Base-by-base conservation (phyloP, 2,113 vertebrate genomes). In the Catharus minimus region DNA sequence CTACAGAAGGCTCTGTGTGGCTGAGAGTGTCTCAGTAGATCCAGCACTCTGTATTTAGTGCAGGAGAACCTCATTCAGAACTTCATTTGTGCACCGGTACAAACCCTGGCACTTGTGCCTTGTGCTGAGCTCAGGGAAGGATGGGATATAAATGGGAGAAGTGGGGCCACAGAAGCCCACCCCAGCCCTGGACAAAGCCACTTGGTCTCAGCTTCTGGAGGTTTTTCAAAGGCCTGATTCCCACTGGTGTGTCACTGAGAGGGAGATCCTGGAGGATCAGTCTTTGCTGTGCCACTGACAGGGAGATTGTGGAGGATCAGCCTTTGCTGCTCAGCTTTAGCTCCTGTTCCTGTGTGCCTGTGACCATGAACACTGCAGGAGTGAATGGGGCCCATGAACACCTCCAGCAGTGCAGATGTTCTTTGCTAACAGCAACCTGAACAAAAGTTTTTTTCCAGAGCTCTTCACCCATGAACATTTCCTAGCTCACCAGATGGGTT, bases 121-220 rank as follows among this genome's bases (percentile, higher is more conserved):
- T 44, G 58, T 50, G 46, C 9, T 15, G 18, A 64, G 46, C 32
- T 24, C 33, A 4, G 68, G 58, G 18, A 36, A 27, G 18, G 44
- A 38, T 5, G 20, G 41, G 60, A 32, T 12, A 8, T 9, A 11
- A n/a, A 64, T 0, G 2, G 38, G 26, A 47, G 15, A n/a, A n/a
- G 8, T 4, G n/a, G 68, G 36, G 75, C 50, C 43, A 66, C n/a
- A 69, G 61, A 46, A 89, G 28, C 22, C 36, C 67, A 76, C 21
- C 21, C 36, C 4, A 60, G 50, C 47, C 57, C 32, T 39, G 56
- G 50, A 32, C 23, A 52, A 32, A 44, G 30, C 4, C 46, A 28
- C 21, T 6, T 4, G 21, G 38, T 14, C 14, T 27, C 57, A 91
- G 43, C 43, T 67, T 49, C 47, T 5, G 36, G 24, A 44, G 32